Conservation (phyloP, 2,113 vertebrate species). For the Malaclemys terrapin region DNA sequence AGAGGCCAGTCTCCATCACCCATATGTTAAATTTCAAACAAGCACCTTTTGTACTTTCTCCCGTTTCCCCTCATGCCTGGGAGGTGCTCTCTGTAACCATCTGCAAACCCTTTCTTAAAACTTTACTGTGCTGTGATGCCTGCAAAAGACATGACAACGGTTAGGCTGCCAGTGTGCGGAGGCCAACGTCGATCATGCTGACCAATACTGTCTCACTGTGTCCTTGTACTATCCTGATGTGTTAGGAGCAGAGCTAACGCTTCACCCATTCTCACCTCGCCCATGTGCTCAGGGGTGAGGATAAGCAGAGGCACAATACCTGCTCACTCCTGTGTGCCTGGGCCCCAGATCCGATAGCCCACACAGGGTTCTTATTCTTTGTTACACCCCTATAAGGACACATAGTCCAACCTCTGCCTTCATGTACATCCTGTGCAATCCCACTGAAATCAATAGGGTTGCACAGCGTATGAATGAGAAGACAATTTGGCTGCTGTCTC, state of each 20-base stretch:
- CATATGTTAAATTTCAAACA: no score
- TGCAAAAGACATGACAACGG: background rate
- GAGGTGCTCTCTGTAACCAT: background rate
- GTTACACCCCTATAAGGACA: background rate
- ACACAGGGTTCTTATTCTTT: background rate
- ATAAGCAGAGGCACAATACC: background rate
- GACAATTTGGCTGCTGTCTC: background rate
- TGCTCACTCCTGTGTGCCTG: background rate
- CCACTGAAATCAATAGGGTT: background rate
- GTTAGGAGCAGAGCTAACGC: background rate
- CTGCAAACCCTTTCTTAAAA: background rate
- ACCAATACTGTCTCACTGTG: background rate
- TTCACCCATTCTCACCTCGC: background rate
- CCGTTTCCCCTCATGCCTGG: background rate
- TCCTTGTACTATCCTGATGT: background rate
- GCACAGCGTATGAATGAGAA: background rate
- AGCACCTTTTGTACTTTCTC: no score
- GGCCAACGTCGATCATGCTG: background rate
- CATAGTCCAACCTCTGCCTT: background rate
- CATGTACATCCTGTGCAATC: background rate
- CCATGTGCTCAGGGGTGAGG: rapidly evolving
- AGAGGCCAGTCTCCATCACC: no score
- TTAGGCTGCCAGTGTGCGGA: background rate
- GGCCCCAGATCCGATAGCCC: background rate
- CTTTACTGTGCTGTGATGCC: background rate